A percentile compares a stretch with the other conserved stretches of the same genome.
Conservation (phyloP, 2,888 invertebrate species). For the Hirtodrosophila alboralis region DNA sequence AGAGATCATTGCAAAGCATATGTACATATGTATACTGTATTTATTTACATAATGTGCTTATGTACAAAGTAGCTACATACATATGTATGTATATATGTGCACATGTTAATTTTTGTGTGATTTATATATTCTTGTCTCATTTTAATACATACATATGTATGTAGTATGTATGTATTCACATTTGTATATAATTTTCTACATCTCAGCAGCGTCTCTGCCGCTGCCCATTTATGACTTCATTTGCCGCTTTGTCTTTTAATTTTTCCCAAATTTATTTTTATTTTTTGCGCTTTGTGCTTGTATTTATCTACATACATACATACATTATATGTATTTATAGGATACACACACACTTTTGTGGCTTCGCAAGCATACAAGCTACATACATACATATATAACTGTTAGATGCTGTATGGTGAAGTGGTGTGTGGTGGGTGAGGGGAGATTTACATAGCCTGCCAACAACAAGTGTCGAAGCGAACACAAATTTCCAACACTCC, state of each 20-base stretch:
- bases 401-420: neutral
- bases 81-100: neutral
- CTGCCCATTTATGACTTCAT: conserved; percentile 40
- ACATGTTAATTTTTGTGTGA: too few relatives aligned
- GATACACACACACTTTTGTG: conserved; percentile 14
- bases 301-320: neutral
- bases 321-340: conserved; percentile 11
- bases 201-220: conserved; percentile 11
- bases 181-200: conserved; percentile 21
- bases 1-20: conserved; percentile 70
- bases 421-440: conserved; percentile 1
- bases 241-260: conserved; percentile 25
- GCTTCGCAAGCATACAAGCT: conserved; percentile 5
- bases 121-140: too few relatives aligned
- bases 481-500: conserved; percentile 18
- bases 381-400: neutral
- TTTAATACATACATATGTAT: neutral
- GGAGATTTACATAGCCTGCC: conserved; percentile 6
- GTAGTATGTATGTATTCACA: conserved; percentile 22
- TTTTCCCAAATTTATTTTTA: conserved; percentile 16
- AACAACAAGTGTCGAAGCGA: conserved; percentile 50
- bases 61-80: conserved; percentile 7
- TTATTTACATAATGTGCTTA: conserved; percentile 5
- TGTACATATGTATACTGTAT: neutral
- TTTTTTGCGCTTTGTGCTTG: conserved; percentile 11